A percentile compares a stretch with the other conserved stretches of the same genome.
Conservation (phyloP, 1,140 invertebrate species). For the Achroia grisella region DNA sequence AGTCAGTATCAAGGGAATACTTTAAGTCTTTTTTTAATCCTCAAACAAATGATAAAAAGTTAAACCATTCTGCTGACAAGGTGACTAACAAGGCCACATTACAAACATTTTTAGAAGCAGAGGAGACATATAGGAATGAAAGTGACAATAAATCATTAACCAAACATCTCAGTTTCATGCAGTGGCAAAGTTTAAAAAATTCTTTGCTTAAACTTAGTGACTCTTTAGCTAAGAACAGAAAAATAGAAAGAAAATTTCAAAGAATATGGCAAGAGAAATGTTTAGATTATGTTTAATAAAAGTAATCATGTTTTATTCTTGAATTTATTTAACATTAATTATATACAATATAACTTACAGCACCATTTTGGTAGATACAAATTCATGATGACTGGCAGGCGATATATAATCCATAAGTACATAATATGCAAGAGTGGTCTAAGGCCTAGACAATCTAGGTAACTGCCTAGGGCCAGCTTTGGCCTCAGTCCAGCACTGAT, state of each 20-base stretch:
- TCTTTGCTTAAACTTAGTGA: conserved; percentile 29
- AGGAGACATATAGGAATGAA: conserved; percentile 53
- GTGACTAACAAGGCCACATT: conserved; percentile 37
- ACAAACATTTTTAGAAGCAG: conserved; percentile 46
- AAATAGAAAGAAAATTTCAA: conserved; percentile 46
- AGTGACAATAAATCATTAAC: conserved; percentile 39
- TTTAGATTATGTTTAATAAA: conserved; percentile 26
- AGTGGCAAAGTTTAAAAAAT: conserved; percentile 56
- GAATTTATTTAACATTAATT: conserved; percentile 27
- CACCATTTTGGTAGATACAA: conserved; percentile 43
- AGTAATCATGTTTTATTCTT: conserved; percentile 15
- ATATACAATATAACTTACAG: conserved; percentile 34
- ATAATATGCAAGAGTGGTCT: no score
- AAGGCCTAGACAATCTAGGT: no score
- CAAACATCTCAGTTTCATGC: conserved; percentile 63
- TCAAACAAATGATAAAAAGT: neutral
- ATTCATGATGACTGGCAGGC: conserved; percentile 1
- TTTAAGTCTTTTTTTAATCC: conserved; percentile 4
- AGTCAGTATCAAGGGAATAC: conserved; percentile 16
- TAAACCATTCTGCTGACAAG: conserved; percentile 28
- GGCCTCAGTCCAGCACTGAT: no score
- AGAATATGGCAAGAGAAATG: conserved; percentile 63
- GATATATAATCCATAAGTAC: no score
- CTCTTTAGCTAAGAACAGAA: conserved; percentile 27
- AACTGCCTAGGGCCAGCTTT: no score